Percentiles rank a stretch among this genome's conserved stretches.
phyloP scores from a whole-genome alignment of 53 echinoderm and acorn worm species.

The Patiria pectinifera region DNA sequence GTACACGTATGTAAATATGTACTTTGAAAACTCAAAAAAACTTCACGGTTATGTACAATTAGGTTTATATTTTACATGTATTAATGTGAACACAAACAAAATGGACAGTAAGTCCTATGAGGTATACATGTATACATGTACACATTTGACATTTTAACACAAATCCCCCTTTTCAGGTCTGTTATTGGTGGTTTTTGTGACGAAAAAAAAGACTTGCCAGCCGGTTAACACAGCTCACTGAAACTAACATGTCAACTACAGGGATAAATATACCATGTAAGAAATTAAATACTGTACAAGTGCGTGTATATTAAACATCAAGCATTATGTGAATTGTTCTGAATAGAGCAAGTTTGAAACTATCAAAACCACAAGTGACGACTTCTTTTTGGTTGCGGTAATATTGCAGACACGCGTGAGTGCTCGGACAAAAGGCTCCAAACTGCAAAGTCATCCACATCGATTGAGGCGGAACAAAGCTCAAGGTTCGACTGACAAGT shows the following conservation, averaged over 20 bases:
- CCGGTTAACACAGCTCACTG: neutral
- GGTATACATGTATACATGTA: conserved; percentile 6
- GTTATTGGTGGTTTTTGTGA: neutral
- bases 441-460: neutral
- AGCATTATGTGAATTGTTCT: neutral
- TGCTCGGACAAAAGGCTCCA: neutral
- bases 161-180: neutral
- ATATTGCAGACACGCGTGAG: neutral
- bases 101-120: conserved; percentile 4
- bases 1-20: conserved; percentile 2
- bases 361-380: neutral
- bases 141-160: neutral
- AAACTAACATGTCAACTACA: neutral
- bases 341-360: neutral
- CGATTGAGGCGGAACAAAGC: neutral
- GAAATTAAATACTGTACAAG: neutral
- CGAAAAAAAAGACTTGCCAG: neutral
- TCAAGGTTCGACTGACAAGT: too few relatives aligned
- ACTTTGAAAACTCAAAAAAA: neutral
- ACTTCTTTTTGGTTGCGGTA: neutral
- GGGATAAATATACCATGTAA: neutral
- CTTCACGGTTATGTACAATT: neutral
- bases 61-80: neutral
- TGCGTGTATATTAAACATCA: neutral
- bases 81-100: neutral